Base-by-base conservation (phyloP, 1,140 invertebrate species). In the Doryteuthis pealeii region DNA sequence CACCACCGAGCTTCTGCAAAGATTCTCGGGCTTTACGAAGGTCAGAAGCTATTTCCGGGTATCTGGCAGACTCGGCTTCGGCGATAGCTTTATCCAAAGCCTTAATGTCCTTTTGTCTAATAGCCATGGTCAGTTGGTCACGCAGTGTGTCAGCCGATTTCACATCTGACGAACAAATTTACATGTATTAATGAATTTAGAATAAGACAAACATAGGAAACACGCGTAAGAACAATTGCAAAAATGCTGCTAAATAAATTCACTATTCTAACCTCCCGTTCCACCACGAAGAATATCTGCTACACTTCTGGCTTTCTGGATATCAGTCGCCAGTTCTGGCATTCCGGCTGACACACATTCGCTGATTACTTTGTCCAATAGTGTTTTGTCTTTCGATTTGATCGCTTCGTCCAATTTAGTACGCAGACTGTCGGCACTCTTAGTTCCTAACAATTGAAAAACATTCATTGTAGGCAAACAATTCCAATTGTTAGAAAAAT, bases 271-370 rank as follows among this genome's bases (percentile, higher is more conserved):
- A 40, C 35, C 35, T 40, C 35, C 35, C 3, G 35, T 40, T 3
- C 35, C 35, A 40, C 35, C 35, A 40, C 35, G 35, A 40, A 40
- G 35, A 40, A 40, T 40, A 10, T 40, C 35, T 40, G 35, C 35
- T 40, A 40, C 3, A 40, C 35, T 40, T 40, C 35, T 40, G 10
- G 35, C 35, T 10, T 40, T 40, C 35, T 40, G 35, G 35, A 40
- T 40, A 40, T 40, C 35, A 40, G 35, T 40, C 18, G 3, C 26
- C 26, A 62, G 54, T 22, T 62, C 54, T 28, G 54, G 54, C 22
- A n/a, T n/a, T 62, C 54, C 54, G 54, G 18, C 54, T n/a, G 54
- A 22, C 26, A n/a, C 54, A 62, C 54, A 62, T 62, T 62, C 54
- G 22, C 26, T 62, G 26, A 62, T 62, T 6, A 62, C 54, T 22